Conservation (phyloP, 2,113 vertebrate genomes). For the Tetraodon nigroviridis region DNA sequence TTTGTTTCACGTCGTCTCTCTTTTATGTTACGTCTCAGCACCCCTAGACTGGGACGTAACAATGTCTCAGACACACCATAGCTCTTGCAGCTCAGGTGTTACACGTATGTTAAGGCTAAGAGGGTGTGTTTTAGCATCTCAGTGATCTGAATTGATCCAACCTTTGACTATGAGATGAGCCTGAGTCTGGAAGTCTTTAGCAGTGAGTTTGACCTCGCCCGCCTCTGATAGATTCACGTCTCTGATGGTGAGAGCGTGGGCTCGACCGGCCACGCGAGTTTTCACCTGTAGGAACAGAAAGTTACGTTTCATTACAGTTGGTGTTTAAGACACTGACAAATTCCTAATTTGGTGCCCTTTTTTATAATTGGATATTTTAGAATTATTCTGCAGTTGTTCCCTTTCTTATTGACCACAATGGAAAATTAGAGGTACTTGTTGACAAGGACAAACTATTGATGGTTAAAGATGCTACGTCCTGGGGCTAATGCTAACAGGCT, state of each 20-base stretch:
- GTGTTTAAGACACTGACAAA: no score
- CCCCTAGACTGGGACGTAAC: no score
- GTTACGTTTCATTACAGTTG: background rate
- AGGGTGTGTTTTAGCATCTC: no score
- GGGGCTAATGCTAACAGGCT: background rate
- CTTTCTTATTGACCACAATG: no score
- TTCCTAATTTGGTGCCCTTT: no score
- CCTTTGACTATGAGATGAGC: conserved; percentile 89
- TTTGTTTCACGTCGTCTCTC: no score
- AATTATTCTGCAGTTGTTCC: no score
- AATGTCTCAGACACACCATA: no score
- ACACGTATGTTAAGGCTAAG: background rate
- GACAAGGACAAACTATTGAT: background rate
- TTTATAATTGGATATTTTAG: no score
- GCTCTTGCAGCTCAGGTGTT: background rate
- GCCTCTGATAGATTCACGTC: conserved; percentile 87
- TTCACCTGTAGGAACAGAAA: conserved; percentile 77
- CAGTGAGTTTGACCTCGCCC: conserved; percentile 85
- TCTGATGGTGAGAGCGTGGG: conserved; percentile 85
- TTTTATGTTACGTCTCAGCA: no score
- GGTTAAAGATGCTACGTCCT: background rate
- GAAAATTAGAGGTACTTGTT: no score
- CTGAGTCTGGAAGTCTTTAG: conserved; percentile 90
- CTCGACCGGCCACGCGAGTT: conserved; percentile 81
- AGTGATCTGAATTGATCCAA: conserved; percentile 52